phyloP scores from a whole-genome alignment of 23 tunicate genomes.

The Botrylloides violaceus region DNA sequence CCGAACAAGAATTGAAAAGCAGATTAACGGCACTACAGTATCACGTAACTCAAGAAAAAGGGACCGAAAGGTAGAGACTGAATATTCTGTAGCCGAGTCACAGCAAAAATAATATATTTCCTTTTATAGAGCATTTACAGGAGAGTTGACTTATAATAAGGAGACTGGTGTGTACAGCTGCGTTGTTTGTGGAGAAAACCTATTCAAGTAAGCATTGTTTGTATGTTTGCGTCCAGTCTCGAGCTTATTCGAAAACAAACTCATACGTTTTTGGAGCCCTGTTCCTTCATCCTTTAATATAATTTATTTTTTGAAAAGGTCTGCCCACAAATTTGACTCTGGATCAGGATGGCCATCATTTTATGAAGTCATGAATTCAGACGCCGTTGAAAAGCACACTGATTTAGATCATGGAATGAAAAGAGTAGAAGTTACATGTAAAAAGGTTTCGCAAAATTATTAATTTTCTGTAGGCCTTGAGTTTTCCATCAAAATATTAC shows the following conservation, averaged over 20 bases:
- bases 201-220: slow-evolving; percentile 65
- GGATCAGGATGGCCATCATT: slow-evolving; percentile 98
- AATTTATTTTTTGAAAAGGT: no score
- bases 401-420: slow-evolving; percentile 61
- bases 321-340: slow-evolving; percentile 84
- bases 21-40: slow-evolving; percentile 63
- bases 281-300: no score
- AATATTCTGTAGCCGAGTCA: background rate
- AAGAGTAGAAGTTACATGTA: slow-evolving; percentile 71
- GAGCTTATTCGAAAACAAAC: no score
- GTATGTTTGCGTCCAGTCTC: no score
- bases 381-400: slow-evolving; percentile 30
- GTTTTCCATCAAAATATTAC: background rate
- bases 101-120: background rate
- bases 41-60: slow-evolving; percentile 79
- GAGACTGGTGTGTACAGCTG: slow-evolving; percentile 68
- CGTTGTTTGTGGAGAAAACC: slow-evolving; percentile 64
- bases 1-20: slow-evolving; percentile 55
- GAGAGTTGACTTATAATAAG: slow-evolving; percentile 65
- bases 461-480: background rate
- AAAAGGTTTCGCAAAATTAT: slow-evolving; percentile 32
- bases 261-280: no score
- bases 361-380: slow-evolving; percentile 30
- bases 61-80: slow-evolving; percentile 64
- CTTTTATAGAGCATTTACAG: slow-evolving; percentile 66